phyloP scores from a whole-genome alignment of 2,113 vertebrate species.

The Istiophorus platypterus region DNA sequence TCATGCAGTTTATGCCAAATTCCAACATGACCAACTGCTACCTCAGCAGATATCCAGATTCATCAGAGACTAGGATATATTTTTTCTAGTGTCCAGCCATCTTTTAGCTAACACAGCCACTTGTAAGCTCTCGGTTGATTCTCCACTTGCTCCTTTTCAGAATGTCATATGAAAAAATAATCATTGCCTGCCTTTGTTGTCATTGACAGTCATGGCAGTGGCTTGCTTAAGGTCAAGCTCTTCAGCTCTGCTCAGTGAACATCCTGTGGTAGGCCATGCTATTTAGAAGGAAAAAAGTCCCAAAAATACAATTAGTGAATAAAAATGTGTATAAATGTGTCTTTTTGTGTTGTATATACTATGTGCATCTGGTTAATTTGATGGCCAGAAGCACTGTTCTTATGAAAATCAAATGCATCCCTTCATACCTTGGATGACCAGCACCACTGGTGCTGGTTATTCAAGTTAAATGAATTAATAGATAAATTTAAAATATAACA shows the following conservation, averaged over 20 bases:
- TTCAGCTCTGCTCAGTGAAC: background rate
- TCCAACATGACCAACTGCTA: too few relatives aligned
- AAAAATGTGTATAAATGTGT: background rate
- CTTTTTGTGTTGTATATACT: background rate
- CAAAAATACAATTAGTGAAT: constrained; percentile 9
- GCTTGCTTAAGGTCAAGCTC: background rate
- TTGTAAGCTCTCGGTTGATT: constrained; percentile 37
- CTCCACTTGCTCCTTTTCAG: constrained; percentile 20
- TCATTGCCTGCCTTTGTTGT: background rate
- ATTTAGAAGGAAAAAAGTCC: background rate
- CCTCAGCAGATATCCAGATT: too few relatives aligned
- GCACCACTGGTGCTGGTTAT: background rate
- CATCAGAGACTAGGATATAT: too few relatives aligned
- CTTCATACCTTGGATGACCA: too few relatives aligned
- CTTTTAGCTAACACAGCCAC: constrained; percentile 35
- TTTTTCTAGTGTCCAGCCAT: background rate
- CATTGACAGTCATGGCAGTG: background rate
- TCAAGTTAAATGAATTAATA: too few relatives aligned
- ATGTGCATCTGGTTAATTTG: background rate
- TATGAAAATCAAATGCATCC: background rate
- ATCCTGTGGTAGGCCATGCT: background rate
- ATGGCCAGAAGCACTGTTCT: background rate
- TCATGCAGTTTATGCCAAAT: too few relatives aligned
- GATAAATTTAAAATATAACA: too few relatives aligned
- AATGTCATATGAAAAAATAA: background rate